These are phyloP conservation scores for Perca schrenkii DNA, from an alignment of 2,113 vertebrate genomes.

Conservation along the genomic window DNA sequence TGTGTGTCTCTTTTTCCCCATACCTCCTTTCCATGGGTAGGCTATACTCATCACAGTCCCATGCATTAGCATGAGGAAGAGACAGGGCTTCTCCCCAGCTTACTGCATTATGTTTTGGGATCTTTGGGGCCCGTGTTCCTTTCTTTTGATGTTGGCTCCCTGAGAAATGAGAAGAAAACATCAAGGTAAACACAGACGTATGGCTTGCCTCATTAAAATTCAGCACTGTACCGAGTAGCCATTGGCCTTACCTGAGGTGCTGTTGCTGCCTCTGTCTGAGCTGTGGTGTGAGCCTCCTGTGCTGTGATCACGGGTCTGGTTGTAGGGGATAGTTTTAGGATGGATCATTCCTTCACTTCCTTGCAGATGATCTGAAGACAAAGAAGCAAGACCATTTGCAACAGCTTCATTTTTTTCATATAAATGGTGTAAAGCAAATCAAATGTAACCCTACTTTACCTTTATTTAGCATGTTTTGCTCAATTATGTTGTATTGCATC, in stretches of 20 bases:
- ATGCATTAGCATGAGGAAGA: constrained; percentile 88
- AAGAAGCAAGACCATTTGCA: not conserved
- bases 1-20: constrained; percentile 38
- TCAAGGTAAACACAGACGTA: constrained; percentile 28
- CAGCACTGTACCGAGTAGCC: not conserved
- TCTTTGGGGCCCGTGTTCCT: constrained; percentile 88
- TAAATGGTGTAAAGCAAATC: not conserved
- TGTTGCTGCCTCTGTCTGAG: constrained; percentile 91
- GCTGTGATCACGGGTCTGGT: constrained; percentile 90
- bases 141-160: constrained; percentile 96
- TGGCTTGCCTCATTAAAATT: constrained; percentile 39
- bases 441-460: constrained; percentile 73
- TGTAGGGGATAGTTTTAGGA: constrained; percentile 89
- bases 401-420: not conserved
- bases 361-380: constrained; percentile 79
- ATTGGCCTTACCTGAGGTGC: constrained; percentile 88
- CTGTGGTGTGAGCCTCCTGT: constrained; percentile 93
- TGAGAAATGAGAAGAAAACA: constrained; percentile 63
- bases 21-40: constrained; percentile 90
- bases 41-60: constrained; percentile 89
- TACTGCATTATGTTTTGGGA: constrained; percentile 90
- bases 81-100: constrained; percentile 91
- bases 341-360: constrained; percentile 86
- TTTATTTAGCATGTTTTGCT: constrained; percentile 93
- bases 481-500: constrained; percentile 93